Evolutionary conservation across 64 coral and sea anemone species (phyloP), one percentile per base, ranked within the genome.

Genomic region (Anthopleura sola): DNA sequence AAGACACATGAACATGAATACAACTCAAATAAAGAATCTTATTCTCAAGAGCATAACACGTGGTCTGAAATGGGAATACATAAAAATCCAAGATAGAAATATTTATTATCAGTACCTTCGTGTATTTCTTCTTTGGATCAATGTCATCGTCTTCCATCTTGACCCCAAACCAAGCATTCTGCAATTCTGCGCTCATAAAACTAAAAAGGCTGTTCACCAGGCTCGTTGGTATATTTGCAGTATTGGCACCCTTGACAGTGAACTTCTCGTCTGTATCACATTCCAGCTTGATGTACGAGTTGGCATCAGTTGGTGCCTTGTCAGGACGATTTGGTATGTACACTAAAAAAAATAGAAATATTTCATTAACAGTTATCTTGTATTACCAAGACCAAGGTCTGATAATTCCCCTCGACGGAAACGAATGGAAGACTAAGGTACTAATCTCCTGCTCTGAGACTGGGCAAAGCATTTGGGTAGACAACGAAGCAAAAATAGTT

Each of bases 121-220:
- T 96, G 26, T 91, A 78, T 16, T 96, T 89, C 53, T 96, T 96
- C 29, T 88, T 81, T 31, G 86, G 68, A 37, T 96, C 88, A 78
- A 57, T 84, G 40, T 96, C 84, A 51, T 96, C 90, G 28, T 79
- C 60, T 11, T 86, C 85, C 47, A 77, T 84, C 84, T 96, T 84
- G 15, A 68, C 82, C 8, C 89, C 94, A 90, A 96, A 96, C 94
- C 94, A 96, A 6, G 90, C 90, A 55, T 89, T 96, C 49, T 80
- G 49, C 5, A 96, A 69, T 37, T 89, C 90, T 37, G 51, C 80
- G 39, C 18, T 21, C 83, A 96, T 96, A 55, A 96, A 96, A 38
- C 51, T 56, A 51, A 96, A 96, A 55, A 81, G 80, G 18, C 75
- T 82, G 38, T 83, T 92, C 36, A 86, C 87, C 13, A 71, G 29